These are phyloP conservation scores for Pangasianodon gigas DNA, from an alignment of 2,113 vertebrate species.

Conservation along the genomic window DNA sequence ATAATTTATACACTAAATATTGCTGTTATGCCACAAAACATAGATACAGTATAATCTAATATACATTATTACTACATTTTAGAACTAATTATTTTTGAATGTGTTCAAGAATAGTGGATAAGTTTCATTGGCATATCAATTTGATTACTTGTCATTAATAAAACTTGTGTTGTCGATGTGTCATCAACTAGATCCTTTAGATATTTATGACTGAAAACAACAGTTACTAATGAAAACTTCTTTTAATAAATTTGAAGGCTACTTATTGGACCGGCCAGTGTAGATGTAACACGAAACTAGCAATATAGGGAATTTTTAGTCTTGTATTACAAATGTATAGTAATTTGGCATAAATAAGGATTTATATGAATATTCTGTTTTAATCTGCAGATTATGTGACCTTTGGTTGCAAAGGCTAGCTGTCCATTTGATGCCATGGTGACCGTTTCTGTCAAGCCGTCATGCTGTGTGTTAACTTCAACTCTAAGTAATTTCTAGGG, in stretches of 20 bases:
- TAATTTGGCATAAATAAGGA: background rate
- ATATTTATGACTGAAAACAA: background rate
- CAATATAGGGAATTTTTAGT: background rate
- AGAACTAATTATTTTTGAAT: background rate
- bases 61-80: background rate
- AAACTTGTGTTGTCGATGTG: no score
- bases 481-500: background rate
- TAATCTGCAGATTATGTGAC: conserved; percentile 27
- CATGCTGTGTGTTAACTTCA: background rate
- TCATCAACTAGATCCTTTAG: background rate
- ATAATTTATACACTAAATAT: background rate
- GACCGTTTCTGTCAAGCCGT: conserved; percentile 10
- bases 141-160: background rate
- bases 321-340: background rate
- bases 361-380: background rate
- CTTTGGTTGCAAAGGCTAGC: conserved; percentile 27
- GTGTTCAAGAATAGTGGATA: background rate
- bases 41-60: background rate
- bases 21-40: background rate
- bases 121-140: background rate
- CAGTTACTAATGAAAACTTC: background rate
- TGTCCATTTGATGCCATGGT: conserved; percentile 29
- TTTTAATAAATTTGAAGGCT: background rate
- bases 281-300: background rate
- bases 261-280: background rate